Base-by-base conservation (phyloP, 1,140 invertebrate genomes). In the Onthophagus taurus region DNA sequence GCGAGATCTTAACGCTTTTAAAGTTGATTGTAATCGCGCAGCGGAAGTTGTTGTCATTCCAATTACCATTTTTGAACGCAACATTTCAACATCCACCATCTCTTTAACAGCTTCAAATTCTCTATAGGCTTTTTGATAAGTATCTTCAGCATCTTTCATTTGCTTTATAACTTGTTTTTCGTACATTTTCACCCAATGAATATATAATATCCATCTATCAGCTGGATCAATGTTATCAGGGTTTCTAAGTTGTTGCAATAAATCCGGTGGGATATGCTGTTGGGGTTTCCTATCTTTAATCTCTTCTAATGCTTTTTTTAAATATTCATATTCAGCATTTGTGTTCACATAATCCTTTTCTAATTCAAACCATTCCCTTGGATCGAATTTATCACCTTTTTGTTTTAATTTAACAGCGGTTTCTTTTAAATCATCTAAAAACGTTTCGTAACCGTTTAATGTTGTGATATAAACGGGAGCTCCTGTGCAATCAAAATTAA, bases 21-120 rank as follows among this genome's bases (percentile, higher is more conserved):
- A 56, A 8, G 82, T 47, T n/a, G 71, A 68, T 20, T 74, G 71
- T n/a, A 76, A 59, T 35, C 76, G 72, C 4, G 85, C 83, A 1
- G 84, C 84, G 33, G 76, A 80, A 8, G 80, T 82, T 2, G 84
- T 89, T 0, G 86, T 89, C 72, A 88, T 79, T 7, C 81, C 85
- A 21, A 89, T 59, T 11, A 86, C 65, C 44, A 68, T 53, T 21
- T 53, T 49, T 11, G 55, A 13, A 46, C 52, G 56, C 49, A 76
- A 50, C 12, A 67, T 21, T 47, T 64, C 37, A 19, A 58, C 48
- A 53, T 71, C 59, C 37, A 52, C 50, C 13, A 64, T 58, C 37
- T 59, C 45, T 16, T 52, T 46, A n/a, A 69, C 53, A 34, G 61
- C 48, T 30, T 63, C 53, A 47, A 68, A 69, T 33, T 58, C 31